phyloP scores from a whole-genome alignment of 2,113 vertebrate species.

The Rhinichthys klamathensis region DNA sequence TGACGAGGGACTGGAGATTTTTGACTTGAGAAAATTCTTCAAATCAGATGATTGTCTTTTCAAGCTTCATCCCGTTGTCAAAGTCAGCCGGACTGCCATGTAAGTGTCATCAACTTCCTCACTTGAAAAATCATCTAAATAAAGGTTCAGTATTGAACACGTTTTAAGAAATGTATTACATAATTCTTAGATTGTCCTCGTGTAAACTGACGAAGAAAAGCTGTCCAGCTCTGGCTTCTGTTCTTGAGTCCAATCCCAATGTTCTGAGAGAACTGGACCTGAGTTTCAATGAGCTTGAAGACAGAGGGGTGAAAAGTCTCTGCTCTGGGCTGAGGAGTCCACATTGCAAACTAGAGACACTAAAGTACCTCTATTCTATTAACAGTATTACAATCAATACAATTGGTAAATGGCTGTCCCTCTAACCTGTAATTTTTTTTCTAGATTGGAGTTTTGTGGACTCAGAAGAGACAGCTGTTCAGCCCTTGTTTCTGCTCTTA shows the following conservation, averaged over 20 bases:
- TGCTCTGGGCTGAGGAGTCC: conserved; percentile 23
- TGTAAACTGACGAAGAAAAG: conserved; percentile 40
- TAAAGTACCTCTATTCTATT: conserved; percentile 26
- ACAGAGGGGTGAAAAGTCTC: conserved; percentile 34
- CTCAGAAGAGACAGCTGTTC: conserved; percentile 18
- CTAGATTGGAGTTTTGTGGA: conserved; percentile 36
- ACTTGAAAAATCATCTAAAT: background rate
- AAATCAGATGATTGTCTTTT: conserved; percentile 35
- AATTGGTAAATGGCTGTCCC: background rate
- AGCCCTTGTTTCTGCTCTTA: conserved; percentile 24
- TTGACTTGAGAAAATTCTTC: conserved; percentile 40
- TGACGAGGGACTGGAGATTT: conserved; percentile 40
- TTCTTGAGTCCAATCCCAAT: conserved; percentile 17
- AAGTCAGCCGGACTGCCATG: conserved; percentile 40
- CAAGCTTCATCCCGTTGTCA: conserved; percentile 36
- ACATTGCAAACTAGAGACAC: conserved; percentile 36
- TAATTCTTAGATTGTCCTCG: conserved; percentile 38
- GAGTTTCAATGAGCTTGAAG: conserved; percentile 33
- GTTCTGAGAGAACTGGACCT: conserved; percentile 39
- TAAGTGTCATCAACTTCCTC: conserved; percentile 16
- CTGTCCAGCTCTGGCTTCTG: conserved; percentile 14
- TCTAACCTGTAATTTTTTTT: background rate
- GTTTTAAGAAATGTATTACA: background rate
- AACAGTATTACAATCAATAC: background rate
- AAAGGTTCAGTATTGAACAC: background rate